phyloP scores from a whole-genome alignment of 2,888 invertebrate species.

The Xylota sylvarum region DNA sequence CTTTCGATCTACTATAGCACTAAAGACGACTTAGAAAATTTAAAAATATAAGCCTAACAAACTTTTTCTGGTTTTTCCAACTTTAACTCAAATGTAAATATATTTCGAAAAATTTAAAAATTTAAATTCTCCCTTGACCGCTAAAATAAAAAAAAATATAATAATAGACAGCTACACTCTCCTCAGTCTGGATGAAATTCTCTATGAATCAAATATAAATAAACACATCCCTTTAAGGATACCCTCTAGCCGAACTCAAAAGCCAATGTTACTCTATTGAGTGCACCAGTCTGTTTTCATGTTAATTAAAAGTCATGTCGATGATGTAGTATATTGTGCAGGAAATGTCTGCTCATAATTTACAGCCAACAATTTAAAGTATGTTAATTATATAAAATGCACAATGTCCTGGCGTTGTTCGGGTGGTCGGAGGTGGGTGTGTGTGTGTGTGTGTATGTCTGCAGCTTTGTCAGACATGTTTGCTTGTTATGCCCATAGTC shows the following conservation, averaged over 20 bases:
- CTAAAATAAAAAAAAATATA: too few relatives aligned
- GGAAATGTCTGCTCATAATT: conserved; percentile 58
- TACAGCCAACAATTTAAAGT: conserved; percentile 60
- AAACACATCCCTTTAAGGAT: background rate
- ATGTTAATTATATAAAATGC: conserved; percentile 49
- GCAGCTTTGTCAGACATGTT: conserved; percentile 21
- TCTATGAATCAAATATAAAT: too few relatives aligned
- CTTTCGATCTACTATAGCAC: too few relatives aligned
- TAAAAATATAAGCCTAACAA: too few relatives aligned
- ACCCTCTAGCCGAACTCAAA: background rate
- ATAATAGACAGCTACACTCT: too few relatives aligned
- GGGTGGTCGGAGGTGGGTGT: background rate
- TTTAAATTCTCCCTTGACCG: too few relatives aligned
- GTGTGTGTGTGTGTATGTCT: background rate
- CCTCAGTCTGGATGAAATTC: too few relatives aligned
- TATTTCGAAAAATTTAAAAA: too few relatives aligned
- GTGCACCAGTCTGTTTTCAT: background rate
- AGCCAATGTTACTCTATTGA: conserved; percentile 1
- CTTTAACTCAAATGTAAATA: too few relatives aligned
- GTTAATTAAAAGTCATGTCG: conserved; percentile 71
- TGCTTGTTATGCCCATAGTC: conserved; percentile 20
- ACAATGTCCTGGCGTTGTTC: conserved; percentile 12
- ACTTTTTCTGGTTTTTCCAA: too few relatives aligned
- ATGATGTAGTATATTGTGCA: conserved; percentile 59
- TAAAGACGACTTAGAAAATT: too few relatives aligned